These are phyloP conservation scores for Eremophila alpestris DNA, from an alignment of 2,797 vertebrate species.

Conservation along the genomic window DNA sequence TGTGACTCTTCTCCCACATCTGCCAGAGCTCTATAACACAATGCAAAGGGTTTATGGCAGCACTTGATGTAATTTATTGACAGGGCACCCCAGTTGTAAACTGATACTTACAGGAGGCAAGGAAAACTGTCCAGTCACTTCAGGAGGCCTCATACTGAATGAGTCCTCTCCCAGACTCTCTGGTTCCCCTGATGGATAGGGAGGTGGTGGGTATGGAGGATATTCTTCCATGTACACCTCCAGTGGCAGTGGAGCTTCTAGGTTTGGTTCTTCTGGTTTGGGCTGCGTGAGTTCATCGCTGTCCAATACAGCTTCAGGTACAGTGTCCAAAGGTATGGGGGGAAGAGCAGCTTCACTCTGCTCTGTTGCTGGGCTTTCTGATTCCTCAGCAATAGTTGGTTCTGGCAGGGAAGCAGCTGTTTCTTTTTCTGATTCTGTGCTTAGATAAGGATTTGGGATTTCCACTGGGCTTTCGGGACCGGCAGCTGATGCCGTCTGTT, in stretches of 20 bases:
- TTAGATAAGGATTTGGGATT: conserved; percentile 70
- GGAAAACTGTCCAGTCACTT: conserved; percentile 90
- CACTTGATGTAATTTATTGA: neutral
- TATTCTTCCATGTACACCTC: conserved; percentile 92
- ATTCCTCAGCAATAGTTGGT: conserved; percentile 48
- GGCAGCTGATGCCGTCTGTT: conserved; percentile 62
- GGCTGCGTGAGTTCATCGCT: neutral
- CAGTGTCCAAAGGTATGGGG: conserved; percentile 78
- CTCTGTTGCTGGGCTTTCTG: conserved; percentile 66
- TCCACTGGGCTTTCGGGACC: conserved; percentile 70
- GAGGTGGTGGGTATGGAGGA: conserved; percentile 94
- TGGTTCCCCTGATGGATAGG: conserved; percentile 89
- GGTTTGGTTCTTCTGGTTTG: conserved; percentile 55
- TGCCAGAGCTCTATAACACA: neutral
- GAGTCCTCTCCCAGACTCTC: conserved; percentile 87
- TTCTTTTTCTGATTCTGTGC: conserved; percentile 65
- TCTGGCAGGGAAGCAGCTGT: conserved; percentile 46
- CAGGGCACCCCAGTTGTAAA: neutral
- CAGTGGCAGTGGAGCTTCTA: conserved; percentile 70
- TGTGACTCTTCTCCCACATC: neutral
- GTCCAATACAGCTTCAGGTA: conserved; percentile 74
- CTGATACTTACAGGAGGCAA: conserved; percentile 88
- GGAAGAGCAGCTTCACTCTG: conserved; percentile 74
- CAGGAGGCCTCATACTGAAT: conserved; percentile 89
- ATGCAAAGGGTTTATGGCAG: neutral